A percentile compares a stretch with the other conserved stretches of the same genome.
phyloP scores from a whole-genome alignment of 2,113 vertebrate genomes.

The Bucco capensis region DNA sequence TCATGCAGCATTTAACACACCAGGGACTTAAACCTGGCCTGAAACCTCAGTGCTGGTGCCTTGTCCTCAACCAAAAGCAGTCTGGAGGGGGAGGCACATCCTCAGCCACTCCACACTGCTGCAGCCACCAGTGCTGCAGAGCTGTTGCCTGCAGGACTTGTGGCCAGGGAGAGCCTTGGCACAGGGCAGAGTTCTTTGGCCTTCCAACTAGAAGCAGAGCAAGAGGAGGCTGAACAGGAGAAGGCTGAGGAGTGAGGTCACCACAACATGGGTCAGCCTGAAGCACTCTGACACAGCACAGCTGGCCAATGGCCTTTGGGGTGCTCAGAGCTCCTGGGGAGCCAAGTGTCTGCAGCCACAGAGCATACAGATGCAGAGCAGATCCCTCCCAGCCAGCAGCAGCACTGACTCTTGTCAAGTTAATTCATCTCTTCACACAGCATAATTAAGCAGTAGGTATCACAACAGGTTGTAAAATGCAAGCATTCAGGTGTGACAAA shows the following conservation, averaged over 20 bases:
- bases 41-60: rapidly evolving
- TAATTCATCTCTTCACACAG: neutral
- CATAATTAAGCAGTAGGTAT: neutral
- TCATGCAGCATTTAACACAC: neutral
- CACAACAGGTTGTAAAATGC: neutral
- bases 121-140: neutral
- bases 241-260: conserved; percentile 1
- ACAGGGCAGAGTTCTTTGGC: neutral
- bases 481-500: neutral
- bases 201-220: neutral
- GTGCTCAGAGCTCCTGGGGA: rapidly evolving
- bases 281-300: neutral
- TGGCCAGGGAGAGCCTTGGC: neutral
- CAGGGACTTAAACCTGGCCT: neutral
- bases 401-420: neutral
- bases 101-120: neutral
- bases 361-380: rapidly evolving
- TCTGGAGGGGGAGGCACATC: neutral
- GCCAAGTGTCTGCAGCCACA: neutral
- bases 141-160: neutral
- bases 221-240: neutral
- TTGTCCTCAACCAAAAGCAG: neutral
- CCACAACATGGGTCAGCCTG: neutral
- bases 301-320: neutral
- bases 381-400: neutral